These are phyloP conservation scores for Agrotis exclamationis DNA, from an alignment of 2,888 invertebrate genomes.

Conservation along the genomic window DNA sequence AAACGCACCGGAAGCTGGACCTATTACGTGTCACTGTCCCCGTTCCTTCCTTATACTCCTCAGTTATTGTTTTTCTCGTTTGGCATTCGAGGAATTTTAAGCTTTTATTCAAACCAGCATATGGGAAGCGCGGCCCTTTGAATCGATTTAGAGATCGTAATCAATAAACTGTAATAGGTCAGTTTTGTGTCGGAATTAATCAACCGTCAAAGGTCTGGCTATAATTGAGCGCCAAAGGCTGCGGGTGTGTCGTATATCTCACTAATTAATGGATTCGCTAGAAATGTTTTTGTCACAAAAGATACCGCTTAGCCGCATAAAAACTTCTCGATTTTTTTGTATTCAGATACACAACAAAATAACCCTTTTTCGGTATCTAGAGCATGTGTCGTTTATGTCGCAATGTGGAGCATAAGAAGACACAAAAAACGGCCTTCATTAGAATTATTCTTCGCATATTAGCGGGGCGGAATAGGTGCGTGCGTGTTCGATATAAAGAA, in stretches of 20 bases:
- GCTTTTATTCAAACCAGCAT: constrained; percentile 83
- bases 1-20: constrained; percentile 88
- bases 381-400: constrained; percentile 58
- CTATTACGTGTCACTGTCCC: constrained; percentile 89
- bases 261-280: constrained; percentile 90
- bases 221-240: constrained; percentile 86
- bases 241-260: constrained; percentile 87
- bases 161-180: constrained; percentile 88
- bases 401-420: constrained; percentile 56
- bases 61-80: constrained; percentile 88
- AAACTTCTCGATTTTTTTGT: constrained; percentile 68
- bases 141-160: constrained; percentile 87
- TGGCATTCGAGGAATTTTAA: constrained; percentile 84
- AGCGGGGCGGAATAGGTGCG: constrained; percentile 74
- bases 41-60: constrained; percentile 82
- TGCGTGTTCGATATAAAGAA: constrained; percentile 85
- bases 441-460: constrained; percentile 58
- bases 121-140: constrained; percentile 87
- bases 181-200: constrained; percentile 90
- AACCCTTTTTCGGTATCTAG: constrained; percentile 67
- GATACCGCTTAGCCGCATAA: constrained; percentile 79
- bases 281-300: constrained; percentile 86
- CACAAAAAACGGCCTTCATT: constrained; percentile 57
- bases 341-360: constrained; percentile 52
- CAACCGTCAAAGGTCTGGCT: constrained; percentile 88